Base-by-base conservation (phyloP, 2,113 vertebrate species). In the Chascanopsetta lugubris region DNA sequence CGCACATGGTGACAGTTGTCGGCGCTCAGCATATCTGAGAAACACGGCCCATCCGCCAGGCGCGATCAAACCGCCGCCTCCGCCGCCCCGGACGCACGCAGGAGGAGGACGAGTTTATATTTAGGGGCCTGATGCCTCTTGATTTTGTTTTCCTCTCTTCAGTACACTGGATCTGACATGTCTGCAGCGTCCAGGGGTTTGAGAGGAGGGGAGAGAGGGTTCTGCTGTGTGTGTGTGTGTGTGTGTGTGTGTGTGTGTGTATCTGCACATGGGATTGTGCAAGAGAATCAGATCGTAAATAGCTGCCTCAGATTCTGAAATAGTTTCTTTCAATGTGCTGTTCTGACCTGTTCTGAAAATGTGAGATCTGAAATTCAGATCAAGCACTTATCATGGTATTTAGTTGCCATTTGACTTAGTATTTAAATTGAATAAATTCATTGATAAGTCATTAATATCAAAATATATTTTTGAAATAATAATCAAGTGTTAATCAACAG, bases 1-100 rank as follows among this genome's bases (percentile, higher is more conserved):
- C 11, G 3, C 27, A 20, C 74, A 29, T 45, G 20, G 75, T 43
- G 82, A 72, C 65, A 77, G 75, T 80, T 57, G 75, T 76, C 75
- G 32, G 61, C 6, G 18, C 65, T 77, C 12, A 26, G 45, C 29
- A 8, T 3, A 77, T 72, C 84, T 15, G 13, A 66, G 46, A 56
- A 75, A 72, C 84, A 45, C 25, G 56, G 54, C 69, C 54, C 38
- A 26, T 53, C 11, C 2, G 4, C 27, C 27, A 20, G 53, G 10
- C 26, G 20, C 75, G 71, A 58, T 73, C 25, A 48, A 25, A 29
- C 60, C n/a, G 17, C 43, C 1, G 65, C 38, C 32, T 27, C 56
- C 5, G 22, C 55, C 34, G 48, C 13, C 24, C 6, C 2, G 61
- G 18, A 26, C 21, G 1, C n/a, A n/a, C n/a, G n/a, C n/a, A n/a